These are phyloP conservation scores for Ischnura elegans DNA, from an alignment of 2,888 invertebrate genomes.

Conservation along the genomic window DNA sequence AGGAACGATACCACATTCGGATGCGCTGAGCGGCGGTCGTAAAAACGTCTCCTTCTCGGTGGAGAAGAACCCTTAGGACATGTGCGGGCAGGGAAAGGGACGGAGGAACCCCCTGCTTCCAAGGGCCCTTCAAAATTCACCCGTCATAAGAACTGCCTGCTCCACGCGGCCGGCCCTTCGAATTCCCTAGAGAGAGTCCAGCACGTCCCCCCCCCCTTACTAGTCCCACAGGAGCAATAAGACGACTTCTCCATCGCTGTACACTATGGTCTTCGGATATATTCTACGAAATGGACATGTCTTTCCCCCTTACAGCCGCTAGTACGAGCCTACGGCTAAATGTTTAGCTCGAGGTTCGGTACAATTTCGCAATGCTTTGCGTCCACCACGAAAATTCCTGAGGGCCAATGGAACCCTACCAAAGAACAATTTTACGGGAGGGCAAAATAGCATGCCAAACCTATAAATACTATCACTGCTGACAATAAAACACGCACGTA, in stretches of 20 bases:
- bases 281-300: background rate
- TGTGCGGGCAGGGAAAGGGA: background rate
- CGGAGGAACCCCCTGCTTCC: constrained; percentile 24
- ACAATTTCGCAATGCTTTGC: no score
- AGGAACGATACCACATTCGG: background rate
- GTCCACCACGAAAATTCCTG: no score
- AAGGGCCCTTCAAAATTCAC: constrained; percentile 27
- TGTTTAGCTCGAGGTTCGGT: no score
- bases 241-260: background rate
- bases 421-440: no score
- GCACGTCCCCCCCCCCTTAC: background rate
- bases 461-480: no score
- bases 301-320: background rate
- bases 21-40: background rate
- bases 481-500: no score
- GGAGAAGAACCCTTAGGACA: background rate
- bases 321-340: no score
- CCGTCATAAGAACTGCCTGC: constrained; percentile 33
- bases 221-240: constrained; percentile 46
- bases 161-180: background rate
- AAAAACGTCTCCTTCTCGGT: background rate
- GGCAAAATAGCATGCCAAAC: no score
- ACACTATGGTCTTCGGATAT: constrained; percentile 2
- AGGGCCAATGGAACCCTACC: no score
- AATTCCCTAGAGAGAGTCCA: background rate